Evolutionary conservation across 2,888 invertebrate genomes (phyloP).

Genomic region (Dysmachus trigonus): DNA sequence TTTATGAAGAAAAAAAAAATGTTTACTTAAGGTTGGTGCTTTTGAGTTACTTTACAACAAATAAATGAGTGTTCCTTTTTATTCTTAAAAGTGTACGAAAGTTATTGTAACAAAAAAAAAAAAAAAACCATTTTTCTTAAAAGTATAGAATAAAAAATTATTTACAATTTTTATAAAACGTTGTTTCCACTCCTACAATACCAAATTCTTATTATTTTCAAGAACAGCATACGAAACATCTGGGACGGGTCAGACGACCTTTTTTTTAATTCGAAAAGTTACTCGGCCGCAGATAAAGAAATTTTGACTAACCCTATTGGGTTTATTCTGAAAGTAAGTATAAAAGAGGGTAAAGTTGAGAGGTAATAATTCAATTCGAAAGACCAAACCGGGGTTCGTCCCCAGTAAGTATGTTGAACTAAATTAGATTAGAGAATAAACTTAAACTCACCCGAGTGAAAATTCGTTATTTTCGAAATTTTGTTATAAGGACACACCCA

Average conservation of each 20-base stretch:
- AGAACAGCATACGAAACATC: not conserved
- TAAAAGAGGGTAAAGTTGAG: too few relatives aligned
- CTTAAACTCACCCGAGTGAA: too few relatives aligned
- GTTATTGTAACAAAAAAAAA: slow-evolving; percentile 28
- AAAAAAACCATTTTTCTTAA: slow-evolving; percentile 11
- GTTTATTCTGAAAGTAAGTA: too few relatives aligned
- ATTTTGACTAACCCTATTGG: too few relatives aligned
- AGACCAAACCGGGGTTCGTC: too few relatives aligned
- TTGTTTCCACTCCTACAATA: not conserved
- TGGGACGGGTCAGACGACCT: too few relatives aligned
- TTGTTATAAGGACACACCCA: too few relatives aligned
- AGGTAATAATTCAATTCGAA: too few relatives aligned
- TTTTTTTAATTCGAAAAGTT: too few relatives aligned
- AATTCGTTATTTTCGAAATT: not conserved
- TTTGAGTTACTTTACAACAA: slow-evolving; percentile 31
- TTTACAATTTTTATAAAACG: slow-evolving; percentile 28
- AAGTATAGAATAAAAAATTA: slow-evolving; percentile 29
- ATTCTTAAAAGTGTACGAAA: slow-evolving; percentile 24
- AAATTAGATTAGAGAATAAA: too few relatives aligned
- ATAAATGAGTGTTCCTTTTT: slow-evolving; percentile 34
- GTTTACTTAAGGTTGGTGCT: slow-evolving; percentile 26
- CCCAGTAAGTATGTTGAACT: too few relatives aligned
- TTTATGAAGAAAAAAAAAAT: slow-evolving; percentile 11
- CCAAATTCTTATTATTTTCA: not conserved
- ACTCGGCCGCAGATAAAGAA: too few relatives aligned